Evolutionary conservation across 2,797 vertebrate genomes (phyloP).

Genomic region (Anabacerthia variegaticeps): DNA sequence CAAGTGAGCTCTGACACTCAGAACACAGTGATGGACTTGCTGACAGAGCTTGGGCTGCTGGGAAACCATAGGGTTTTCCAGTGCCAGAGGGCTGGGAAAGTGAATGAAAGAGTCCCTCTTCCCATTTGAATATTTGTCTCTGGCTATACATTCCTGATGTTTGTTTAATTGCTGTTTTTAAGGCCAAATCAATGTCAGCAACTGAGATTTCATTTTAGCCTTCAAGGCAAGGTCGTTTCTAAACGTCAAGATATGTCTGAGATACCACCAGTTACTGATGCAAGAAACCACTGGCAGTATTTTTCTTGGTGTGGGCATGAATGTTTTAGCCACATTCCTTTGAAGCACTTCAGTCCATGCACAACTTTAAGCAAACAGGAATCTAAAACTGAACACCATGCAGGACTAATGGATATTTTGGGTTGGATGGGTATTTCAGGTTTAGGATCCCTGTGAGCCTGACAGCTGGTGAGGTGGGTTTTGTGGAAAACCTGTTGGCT

Average conservation of each 20-base stretch:
- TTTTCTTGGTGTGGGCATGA: background rate
- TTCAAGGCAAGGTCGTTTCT: background rate
- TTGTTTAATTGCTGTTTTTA: background rate
- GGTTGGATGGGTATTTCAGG: background rate
- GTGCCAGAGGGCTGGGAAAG: background rate
- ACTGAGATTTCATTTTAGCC: background rate
- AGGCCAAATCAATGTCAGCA: background rate
- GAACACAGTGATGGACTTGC: background rate
- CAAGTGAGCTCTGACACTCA: constrained; percentile 50
- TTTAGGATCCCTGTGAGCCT: fast-evolving
- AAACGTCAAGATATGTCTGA: background rate
- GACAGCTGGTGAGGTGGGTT: background rate
- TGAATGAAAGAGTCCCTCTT: background rate
- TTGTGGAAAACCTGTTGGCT: background rate
- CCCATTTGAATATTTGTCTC: background rate
- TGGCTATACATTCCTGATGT: fast-evolving
- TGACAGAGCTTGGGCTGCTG: constrained; percentile 16
- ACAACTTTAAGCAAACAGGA: background rate
- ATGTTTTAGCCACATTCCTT: background rate
- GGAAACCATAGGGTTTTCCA: background rate
- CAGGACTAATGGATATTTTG: background rate
- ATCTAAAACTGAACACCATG: background rate
- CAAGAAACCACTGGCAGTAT: background rate
- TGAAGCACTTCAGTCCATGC: background rate
- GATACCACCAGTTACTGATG: background rate